These are phyloP conservation scores for Orestias chungarensis DNA, from an alignment of 2,797 vertebrate genomes.

Conservation along the genomic window DNA sequence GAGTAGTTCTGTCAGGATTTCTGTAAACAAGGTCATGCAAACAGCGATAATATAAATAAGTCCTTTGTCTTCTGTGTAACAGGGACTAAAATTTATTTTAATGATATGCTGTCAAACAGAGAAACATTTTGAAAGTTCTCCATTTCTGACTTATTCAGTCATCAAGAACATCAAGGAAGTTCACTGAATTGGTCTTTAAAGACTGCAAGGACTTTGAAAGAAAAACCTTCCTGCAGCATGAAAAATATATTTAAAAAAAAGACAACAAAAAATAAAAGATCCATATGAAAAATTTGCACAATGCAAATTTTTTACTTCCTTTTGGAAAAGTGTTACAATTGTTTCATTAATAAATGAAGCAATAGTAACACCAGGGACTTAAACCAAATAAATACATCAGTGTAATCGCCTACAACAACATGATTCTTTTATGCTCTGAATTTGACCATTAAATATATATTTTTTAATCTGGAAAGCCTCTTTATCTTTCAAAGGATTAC, in stretches of 20 bases:
- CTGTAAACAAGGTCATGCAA: not conserved
- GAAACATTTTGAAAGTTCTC: not conserved
- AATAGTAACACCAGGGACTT: not conserved
- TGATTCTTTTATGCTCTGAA: not conserved
- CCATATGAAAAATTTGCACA: not conserved
- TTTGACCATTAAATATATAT: not conserved
- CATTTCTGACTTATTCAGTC: not conserved
- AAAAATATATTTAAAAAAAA: not conserved
- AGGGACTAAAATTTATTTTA: not conserved
- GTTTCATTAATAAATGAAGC: too few species aligned
- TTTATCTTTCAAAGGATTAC: constrained; percentile 12
- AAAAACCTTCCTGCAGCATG: not conserved
- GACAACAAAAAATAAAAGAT: too few species aligned
- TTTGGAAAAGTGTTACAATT: not conserved
- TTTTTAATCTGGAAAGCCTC: constrained; percentile 2
- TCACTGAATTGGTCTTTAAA: too few species aligned
- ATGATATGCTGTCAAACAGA: not conserved
- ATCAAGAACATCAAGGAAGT: too few species aligned
- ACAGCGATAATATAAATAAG: not conserved
- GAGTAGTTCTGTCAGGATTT: not conserved
- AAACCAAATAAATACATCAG: not conserved
- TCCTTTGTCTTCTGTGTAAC: not conserved
- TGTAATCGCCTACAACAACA: not conserved
- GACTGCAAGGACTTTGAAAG: too few species aligned
- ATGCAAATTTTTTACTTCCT: not conserved